Percentiles rank a stretch among this genome's conserved stretches.
phyloP scores from a whole-genome alignment of 2,888 invertebrate genomes.

The Ectemnius continuus region DNA sequence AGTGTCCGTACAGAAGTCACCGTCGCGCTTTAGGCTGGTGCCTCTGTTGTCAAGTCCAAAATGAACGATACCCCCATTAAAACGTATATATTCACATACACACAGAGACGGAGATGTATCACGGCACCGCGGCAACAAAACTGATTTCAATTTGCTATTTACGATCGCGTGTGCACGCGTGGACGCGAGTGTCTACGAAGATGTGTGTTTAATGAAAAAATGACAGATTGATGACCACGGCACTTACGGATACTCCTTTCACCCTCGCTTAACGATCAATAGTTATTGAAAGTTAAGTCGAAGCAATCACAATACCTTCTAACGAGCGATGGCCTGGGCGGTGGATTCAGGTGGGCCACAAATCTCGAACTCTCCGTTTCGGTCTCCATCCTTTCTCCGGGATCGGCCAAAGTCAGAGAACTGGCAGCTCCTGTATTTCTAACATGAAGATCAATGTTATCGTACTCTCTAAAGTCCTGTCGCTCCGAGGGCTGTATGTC shows the following conservation, averaged over 20 bases:
- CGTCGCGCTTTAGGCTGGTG: constrained; percentile 67
- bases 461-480: constrained; percentile 24
- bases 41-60: constrained; percentile 53
- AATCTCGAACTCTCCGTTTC: constrained; percentile 53
- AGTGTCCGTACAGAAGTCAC: constrained; percentile 73
- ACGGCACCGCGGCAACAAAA: neutral
- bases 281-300: constrained; percentile 1
- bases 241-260: neutral
- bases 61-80: neutral
- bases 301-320: constrained; percentile 59
- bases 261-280: constrained; percentile 3
- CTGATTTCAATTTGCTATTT: constrained; percentile 8
- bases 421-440: constrained; percentile 18
- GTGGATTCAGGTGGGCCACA: constrained; percentile 31
- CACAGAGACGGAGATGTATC: neutral
- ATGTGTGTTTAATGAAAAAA: neutral
- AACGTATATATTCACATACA: neutral
- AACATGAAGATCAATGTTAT: constrained; percentile 30
- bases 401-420: constrained; percentile 27
- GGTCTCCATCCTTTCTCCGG: constrained; percentile 61
- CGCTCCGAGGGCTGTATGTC: constrained; percentile 25
- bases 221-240: neutral
- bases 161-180: constrained; percentile 12
- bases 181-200: neutral
- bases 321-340: constrained; percentile 55